These are phyloP conservation scores for Pyrochroa serraticornis DNA, from an alignment of 2,888 invertebrate species.

Conservation along the genomic window DNA sequence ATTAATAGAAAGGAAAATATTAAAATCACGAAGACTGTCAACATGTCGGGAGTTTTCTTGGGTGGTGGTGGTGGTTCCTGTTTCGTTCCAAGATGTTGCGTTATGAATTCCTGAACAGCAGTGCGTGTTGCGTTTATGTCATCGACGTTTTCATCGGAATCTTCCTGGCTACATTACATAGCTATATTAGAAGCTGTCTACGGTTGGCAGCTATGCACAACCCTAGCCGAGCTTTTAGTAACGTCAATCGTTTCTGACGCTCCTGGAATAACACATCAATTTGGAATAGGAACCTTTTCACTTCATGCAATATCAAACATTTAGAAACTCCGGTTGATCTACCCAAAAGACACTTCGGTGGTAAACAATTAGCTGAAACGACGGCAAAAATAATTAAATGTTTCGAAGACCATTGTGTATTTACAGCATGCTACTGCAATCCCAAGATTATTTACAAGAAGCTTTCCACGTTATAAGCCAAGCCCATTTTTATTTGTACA, in stretches of 20 bases:
- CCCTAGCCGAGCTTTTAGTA: slow-evolving; percentile 36
- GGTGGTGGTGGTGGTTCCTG: slow-evolving; percentile 22
- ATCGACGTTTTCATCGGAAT: slow-evolving; percentile 21
- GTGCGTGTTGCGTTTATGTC: slow-evolving; percentile 23
- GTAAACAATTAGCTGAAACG: slow-evolving; percentile 3
- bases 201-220: slow-evolving; percentile 46
- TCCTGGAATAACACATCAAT: slow-evolving; percentile 40
- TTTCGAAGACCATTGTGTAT: too few relatives aligned
- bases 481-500: too few relatives aligned
- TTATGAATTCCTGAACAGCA: slow-evolving; percentile 44
- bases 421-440: too few relatives aligned
- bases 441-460: too few relatives aligned
- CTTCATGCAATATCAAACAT: background rate
- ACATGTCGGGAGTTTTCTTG: slow-evolving; percentile 34
- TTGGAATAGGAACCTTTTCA: background rate
- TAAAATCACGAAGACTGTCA: slow-evolving; percentile 43
- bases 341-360: slow-evolving; percentile 1
- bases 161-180: slow-evolving; percentile 37
- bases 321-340: background rate
- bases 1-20: slow-evolving; percentile 46
- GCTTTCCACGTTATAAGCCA: too few relatives aligned
- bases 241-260: slow-evolving; percentile 36
- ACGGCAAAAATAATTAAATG: background rate
- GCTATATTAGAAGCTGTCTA: slow-evolving; percentile 37
- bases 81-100: slow-evolving; percentile 37